Percentiles rank a stretch among this genome's conserved stretches.
Conservation (phyloP, 2,113 vertebrate species). For the Suricata suricatta region DNA sequence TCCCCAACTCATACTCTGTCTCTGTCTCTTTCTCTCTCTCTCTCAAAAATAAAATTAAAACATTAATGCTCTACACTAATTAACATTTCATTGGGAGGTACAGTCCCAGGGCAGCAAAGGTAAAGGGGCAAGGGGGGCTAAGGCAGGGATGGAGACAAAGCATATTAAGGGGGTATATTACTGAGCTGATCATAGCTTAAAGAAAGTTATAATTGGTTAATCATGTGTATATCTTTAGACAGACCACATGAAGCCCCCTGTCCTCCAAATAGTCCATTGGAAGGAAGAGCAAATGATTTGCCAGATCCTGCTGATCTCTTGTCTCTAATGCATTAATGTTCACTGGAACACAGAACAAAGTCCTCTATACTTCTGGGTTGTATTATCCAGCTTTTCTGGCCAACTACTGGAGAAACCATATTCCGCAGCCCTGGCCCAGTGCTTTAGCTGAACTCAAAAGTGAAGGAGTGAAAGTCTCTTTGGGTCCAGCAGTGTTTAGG, state of each 20-base stretch:
- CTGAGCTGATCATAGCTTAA: background rate
- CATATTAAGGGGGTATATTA: background rate
- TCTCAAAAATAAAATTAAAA: no score
- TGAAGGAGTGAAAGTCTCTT: background rate
- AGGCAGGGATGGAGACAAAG: background rate
- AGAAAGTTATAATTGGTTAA: background rate
- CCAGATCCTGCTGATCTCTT: background rate
- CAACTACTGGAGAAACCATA: background rate
- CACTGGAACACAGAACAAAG: background rate
- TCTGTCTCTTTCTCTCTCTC: no score
- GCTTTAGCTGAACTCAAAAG: background rate
- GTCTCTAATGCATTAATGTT: background rate
- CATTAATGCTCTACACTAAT: background rate
- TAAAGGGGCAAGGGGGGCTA: background rate
- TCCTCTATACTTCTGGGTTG: background rate
- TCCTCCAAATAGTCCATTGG: background rate
- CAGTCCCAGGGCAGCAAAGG: background rate
- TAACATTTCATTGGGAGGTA: background rate
- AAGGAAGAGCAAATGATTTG: background rate
- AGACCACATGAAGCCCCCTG: background rate
- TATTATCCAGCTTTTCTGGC: background rate
- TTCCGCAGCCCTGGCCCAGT: accelerated
- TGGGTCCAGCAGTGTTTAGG: background rate
- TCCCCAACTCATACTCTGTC: no score
- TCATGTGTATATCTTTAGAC: background rate